Evolutionary conservation across 2,113 vertebrate genomes (phyloP), one percentile per base, ranked within the genome.

Genomic region (Sisor rabdophorus): DNA sequence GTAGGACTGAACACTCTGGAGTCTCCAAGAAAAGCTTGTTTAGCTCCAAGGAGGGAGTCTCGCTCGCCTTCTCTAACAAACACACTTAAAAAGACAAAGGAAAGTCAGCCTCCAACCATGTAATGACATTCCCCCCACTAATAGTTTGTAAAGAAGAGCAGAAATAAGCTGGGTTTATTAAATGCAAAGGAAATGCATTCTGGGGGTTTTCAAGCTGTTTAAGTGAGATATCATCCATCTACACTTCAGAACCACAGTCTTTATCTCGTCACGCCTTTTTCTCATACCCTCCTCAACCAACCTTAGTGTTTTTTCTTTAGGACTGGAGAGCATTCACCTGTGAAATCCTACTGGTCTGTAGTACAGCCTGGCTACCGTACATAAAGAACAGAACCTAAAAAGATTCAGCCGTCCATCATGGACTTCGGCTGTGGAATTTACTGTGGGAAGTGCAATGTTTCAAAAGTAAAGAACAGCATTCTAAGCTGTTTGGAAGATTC

Each of bases 1-100:
- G 82, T 83, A 85, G 86, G 88, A 87, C 87, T 86, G 87, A 73
- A 77, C 73, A 79, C 78, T 64, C 67, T 64, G 12, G 73, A 77
- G 63, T 73, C 74, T 28, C 40, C 28, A 63, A 53, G 70, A 68
- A 56, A 30, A 32, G 69, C 50, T 72, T 69, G 36, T 59, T 55
- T 71, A 60, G 77, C 73, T 73, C 70, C 15, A 44, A 79, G 77
- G 48, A 77, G 26, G 36, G 61, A 79, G 50, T 19, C 36, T 70
- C 7, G 28, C 24, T 73, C 71, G 50, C 65, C 24, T 11, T 69
- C 40, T 20, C 65, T 48, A 69, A 79, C 69, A 79, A 79, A 77
- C 40, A 17, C 56, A 70, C 67, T 70, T 63, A 73, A 56, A 82
- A 68, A 59, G 68, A 79, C 68, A 69, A 69, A 79, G 60, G 55